These are phyloP conservation scores for Dromius quadrimaculatus DNA, from an alignment of 2,888 invertebrate genomes.

Conservation along the genomic window DNA sequence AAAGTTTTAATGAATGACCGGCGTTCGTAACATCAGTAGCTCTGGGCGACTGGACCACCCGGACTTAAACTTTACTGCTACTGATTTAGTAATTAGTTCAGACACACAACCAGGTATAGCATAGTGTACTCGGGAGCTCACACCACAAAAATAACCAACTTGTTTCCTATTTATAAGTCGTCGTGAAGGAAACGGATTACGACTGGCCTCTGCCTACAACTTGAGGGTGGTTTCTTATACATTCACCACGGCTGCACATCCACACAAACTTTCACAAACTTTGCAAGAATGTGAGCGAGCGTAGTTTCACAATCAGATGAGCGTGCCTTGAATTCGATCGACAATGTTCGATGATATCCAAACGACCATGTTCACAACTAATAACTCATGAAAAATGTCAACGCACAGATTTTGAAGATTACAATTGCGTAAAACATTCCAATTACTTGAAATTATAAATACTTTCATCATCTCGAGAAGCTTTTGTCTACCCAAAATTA, in stretches of 20 bases:
- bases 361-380: background rate
- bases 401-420: too few relatives aligned
- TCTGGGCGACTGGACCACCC: too few relatives aligned
- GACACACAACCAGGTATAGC: slow-evolving; percentile 12
- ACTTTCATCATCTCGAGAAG: too few relatives aligned
- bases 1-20: slow-evolving; percentile 66
- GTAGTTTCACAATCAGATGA: slow-evolving; percentile 59
- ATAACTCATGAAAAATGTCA: too few relatives aligned
- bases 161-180: slow-evolving; percentile 23
- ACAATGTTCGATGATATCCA: slow-evolving; percentile 16
- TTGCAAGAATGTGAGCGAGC: slow-evolving; percentile 58
- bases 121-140: background rate
- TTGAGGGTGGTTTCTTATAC: slow-evolving; percentile 58
- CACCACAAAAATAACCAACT: slow-evolving; percentile 23
- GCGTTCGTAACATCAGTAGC: slow-evolving; percentile 53
- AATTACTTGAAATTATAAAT: too few relatives aligned
- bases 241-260: slow-evolving; percentile 57
- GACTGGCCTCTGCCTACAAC: background rate
- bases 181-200: background rate
- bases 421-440: too few relatives aligned
- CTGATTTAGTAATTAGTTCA: slow-evolving; percentile 67
- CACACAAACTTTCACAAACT: slow-evolving; percentile 56
- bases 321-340: slow-evolving; percentile 56
- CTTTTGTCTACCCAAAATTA: too few relatives aligned
- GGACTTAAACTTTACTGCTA: slow-evolving; percentile 62